phyloP scores from a whole-genome alignment of 2,797 vertebrate species.

The Enteromius argenteus region DNA sequence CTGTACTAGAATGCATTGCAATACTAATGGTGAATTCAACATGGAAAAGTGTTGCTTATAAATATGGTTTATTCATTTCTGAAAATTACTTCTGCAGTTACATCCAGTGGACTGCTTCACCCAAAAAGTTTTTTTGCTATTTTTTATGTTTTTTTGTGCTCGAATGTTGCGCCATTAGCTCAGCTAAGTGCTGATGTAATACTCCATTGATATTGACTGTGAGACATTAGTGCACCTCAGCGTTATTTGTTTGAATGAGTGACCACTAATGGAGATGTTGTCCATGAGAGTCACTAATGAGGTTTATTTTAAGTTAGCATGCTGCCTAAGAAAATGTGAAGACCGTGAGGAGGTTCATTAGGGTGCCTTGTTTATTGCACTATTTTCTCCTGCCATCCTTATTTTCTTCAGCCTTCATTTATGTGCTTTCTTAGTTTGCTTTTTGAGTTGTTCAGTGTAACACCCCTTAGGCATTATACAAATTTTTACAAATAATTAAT shows the following conservation, averaged over 20 bases:
- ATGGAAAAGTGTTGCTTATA: neutral
- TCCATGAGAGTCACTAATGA: neutral
- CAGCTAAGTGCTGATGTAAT: neutral
- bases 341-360: neutral
- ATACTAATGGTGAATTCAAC: neutral
- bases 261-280: conserved; percentile 19
- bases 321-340: neutral
- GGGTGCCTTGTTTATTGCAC: neutral
- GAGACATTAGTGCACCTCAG: neutral
- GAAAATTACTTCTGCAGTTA: neutral
- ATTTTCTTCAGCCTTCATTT: neutral
- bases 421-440: neutral
- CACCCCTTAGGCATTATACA: neutral
- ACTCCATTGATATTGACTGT: neutral
- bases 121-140: neutral
- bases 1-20: neutral
- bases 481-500: neutral
- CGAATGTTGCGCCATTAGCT: neutral
- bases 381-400: neutral
- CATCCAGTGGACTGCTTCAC: neutral
- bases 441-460: neutral
- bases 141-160: neutral
- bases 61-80: neutral
- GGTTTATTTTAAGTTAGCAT: conserved; percentile 6
- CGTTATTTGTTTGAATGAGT: neutral